These are phyloP conservation scores for Entomyzon cyanotis DNA, from an alignment of 2,113 vertebrate genomes.

Conservation along the genomic window DNA sequence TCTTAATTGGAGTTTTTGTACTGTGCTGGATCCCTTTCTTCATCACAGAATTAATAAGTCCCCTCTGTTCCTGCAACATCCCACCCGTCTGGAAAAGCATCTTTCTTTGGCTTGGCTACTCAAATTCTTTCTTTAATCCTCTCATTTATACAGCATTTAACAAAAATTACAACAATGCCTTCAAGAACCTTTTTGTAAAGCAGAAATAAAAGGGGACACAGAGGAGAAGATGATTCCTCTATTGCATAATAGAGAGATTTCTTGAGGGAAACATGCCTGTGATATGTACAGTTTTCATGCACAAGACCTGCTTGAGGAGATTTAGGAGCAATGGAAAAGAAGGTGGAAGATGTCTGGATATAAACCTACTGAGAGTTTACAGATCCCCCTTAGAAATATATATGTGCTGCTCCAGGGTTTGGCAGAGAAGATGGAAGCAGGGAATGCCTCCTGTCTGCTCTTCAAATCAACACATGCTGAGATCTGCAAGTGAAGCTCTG, in stretches of 20 bases:
- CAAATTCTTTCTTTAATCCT: conserved; percentile 78
- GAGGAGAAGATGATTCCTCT: background rate
- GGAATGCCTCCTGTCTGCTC: background rate
- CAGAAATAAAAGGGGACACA: conserved; percentile 44
- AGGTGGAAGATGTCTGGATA: background rate
- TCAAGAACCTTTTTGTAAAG: conserved; percentile 71
- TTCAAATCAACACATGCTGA: background rate
- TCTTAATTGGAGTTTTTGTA: conserved; percentile 72
- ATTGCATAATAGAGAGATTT: background rate
- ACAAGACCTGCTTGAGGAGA: background rate
- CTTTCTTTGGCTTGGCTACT: conserved; percentile 77
- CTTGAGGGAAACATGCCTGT: background rate
- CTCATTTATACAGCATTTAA: conserved; percentile 78
- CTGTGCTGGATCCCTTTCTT: conserved; percentile 78
- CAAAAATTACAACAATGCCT: conserved; percentile 76
- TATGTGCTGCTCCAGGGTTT: background rate
- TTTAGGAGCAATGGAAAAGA: background rate
- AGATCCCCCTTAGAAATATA: background rate
- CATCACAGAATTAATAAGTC: conserved; percentile 68
- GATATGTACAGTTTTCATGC: background rate
- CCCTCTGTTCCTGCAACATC: conserved; percentile 72
- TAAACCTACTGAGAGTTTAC: background rate
- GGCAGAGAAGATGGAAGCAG: background rate
- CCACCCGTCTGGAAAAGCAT: conserved; percentile 74
- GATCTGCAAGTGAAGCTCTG: background rate